Base-by-base conservation (phyloP, 2,888 invertebrate species). In the Pseudococcus viburni region DNA sequence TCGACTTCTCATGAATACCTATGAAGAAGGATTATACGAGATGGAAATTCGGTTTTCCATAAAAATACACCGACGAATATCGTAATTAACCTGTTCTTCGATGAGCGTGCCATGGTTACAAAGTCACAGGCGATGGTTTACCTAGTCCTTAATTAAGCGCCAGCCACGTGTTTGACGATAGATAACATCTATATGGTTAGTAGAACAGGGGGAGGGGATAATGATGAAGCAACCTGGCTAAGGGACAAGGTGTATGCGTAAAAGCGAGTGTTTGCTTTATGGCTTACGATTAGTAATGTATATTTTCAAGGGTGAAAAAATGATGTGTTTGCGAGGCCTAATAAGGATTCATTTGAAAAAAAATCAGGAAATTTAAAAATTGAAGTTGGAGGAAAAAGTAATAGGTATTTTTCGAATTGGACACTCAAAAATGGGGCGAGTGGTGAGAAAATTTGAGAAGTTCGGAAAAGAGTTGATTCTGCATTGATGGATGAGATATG, bases 121-220 rank as follows among this genome's bases (percentile, higher is more conserved):
- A 12, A 73, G 26, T 33, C 26, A 33, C 26, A 33, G 26, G 26
- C 12, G 22, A 33, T 73, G 26, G 33, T 12, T 73, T 33, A 33
- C 26, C 1, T 33, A 33, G 68, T 73, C 68, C 33, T 73, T 73
- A 73, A 73, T 73, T 73, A 73, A 73, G 68, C 68, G 33, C 33
- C 12, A 12, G 68, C 68, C 68, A 73, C 68, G 68, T 73, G 68
- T 33, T 73, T 26, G 26, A 26, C 26, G 68, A 33, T 12, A 73
- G 68, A 73, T 73, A 73, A 73, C 33, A 73, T 73, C 68, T 73
- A 26, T 1, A 9, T 12, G 26, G 26, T 22, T 5, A 33, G 12
- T 12, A 59, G 59, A 19, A 33, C 3, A n/a, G 5, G 59, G 5
- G 59, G n/a, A 59, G 59, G 19, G n/a, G n/a, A 59, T 7, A 6